Percentiles rank a stretch among this genome's conserved stretches.
Evolutionary conservation across 2,888 invertebrate species (phyloP).

Genomic region (Phanerotoma sp.): DNA sequence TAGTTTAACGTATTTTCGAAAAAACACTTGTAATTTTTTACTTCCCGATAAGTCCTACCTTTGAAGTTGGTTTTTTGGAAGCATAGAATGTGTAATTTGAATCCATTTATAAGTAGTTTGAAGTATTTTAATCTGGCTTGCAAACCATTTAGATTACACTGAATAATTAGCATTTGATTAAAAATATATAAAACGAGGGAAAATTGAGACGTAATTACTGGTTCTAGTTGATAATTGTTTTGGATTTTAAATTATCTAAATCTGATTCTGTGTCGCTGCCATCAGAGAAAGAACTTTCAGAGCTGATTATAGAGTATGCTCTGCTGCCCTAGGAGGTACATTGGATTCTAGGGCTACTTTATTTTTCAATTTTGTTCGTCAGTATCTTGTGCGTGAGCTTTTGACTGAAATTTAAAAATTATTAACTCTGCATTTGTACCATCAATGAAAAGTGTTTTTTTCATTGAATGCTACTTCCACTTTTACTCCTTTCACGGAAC

Average conservation of each 20-base stretch:
- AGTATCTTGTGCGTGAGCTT: too few species aligned
- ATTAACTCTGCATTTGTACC: too few species aligned
- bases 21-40: slow-evolving; percentile 18
- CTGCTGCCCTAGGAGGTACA: too few species aligned
- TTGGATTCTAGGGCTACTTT: too few species aligned
- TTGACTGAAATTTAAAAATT: too few species aligned
- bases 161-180: neutral
- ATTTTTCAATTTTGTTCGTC: slow-evolving; percentile 10
- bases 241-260: neutral
- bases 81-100: neutral
- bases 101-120: slow-evolving; percentile 1
- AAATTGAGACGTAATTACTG: neutral
- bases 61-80: slow-evolving; percentile 22
- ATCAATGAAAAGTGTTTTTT: too few species aligned
- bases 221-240: neutral
- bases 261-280: neutral
- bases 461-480: too few species aligned
- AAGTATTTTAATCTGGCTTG: slow-evolving; percentile 4
- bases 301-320: neutral
- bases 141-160: slow-evolving; percentile 18
- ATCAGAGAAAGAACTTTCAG: neutral
- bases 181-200: neutral
- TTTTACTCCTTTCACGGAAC: too few species aligned
- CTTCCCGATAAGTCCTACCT: neutral
- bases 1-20: slow-evolving; percentile 18